Evolutionary conservation across 37 sponge, comb jelly and placozoan species (phyloP).

Genomic region (Agelas oroides): DNA sequence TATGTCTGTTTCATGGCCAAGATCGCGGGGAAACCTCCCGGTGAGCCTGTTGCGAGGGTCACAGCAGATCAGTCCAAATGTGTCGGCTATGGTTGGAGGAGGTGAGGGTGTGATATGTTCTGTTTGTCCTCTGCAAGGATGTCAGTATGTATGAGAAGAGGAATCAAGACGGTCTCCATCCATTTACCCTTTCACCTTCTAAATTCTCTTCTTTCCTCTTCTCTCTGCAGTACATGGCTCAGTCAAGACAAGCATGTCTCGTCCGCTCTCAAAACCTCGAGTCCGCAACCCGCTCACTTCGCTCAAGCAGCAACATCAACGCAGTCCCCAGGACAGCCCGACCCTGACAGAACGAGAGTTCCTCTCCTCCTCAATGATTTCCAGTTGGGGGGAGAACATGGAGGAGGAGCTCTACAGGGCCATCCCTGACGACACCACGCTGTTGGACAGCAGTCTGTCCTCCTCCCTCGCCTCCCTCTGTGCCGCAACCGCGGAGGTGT

Average conservation of each 20-base stretch:
- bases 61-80: slow-evolving; percentile 39
- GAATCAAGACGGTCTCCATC: too few relatives aligned
- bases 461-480: slow-evolving; percentile 61
- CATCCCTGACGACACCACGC: slow-evolving; percentile 55
- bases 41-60: background rate
- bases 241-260: slow-evolving; percentile 28
- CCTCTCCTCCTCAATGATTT: slow-evolving; percentile 7
- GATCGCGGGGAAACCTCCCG: background rate
- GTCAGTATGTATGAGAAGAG: background rate
- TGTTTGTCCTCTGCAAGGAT: background rate
- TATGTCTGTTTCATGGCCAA: slow-evolving; percentile 34
- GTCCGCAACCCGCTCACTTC: slow-evolving; percentile 74
- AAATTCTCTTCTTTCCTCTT: background rate
- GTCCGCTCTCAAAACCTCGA: slow-evolving; percentile 72
- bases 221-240: slow-evolving; percentile 10
- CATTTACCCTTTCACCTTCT: too few relatives aligned
- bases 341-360: slow-evolving; percentile 58
- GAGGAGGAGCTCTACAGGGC: slow-evolving; percentile 49
- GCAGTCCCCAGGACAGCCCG: slow-evolving; percentile 42
- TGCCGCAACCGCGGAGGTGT: background rate
- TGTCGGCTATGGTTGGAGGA: background rate
- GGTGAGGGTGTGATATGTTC: slow-evolving; percentile 19
- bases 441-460: slow-evolving; percentile 42
- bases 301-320: slow-evolving; percentile 1
- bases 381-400: slow-evolving; percentile 30